Conservation (phyloP, 1,140 invertebrate species). For the Papilio helenus region DNA sequence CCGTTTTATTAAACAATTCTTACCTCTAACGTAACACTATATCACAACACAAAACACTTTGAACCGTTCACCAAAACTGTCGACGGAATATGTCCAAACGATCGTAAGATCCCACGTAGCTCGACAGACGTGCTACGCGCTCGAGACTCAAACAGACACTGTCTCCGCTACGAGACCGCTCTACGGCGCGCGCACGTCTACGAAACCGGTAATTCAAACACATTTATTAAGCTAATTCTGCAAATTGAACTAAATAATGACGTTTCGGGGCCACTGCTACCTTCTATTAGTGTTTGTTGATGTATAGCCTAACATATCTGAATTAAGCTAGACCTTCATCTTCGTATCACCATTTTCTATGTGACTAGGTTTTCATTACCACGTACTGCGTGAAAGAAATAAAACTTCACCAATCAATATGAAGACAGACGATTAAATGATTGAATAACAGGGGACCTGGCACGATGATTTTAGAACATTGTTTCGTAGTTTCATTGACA, state of each 20-base stretch:
- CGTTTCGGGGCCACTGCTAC: constrained; percentile 62
- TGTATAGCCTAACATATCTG: constrained; percentile 34
- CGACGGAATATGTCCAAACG: constrained; percentile 49
- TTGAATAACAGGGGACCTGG: not conserved
- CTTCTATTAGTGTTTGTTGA: constrained; percentile 54
- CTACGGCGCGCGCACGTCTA: constrained; percentile 74
- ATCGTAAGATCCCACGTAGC: constrained; percentile 33
- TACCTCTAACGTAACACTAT: constrained; percentile 3
- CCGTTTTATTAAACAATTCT: not conserved
- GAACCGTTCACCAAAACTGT: constrained; percentile 44
- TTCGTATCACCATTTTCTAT: not conserved
- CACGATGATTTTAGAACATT: too few relatives aligned
- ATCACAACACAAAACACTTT: constrained; percentile 17
- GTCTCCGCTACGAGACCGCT: constrained; percentile 50
- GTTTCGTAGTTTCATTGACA: too few relatives aligned
- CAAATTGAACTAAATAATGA: constrained; percentile 80
- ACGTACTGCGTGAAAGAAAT: not conserved
- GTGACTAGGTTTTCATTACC: not conserved
- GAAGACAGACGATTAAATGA: not conserved
- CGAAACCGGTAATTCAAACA: constrained; percentile 76
- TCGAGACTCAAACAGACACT: constrained; percentile 52
- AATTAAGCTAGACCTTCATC: not conserved
- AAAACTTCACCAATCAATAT: not conserved
- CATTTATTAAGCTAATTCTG: constrained; percentile 79
- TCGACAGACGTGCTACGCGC: constrained; percentile 42